A percentile compares a stretch with the other conserved stretches of the same genome.
Conservation (phyloP, 1,140 invertebrate species). For the Bicyclus anynana region DNA sequence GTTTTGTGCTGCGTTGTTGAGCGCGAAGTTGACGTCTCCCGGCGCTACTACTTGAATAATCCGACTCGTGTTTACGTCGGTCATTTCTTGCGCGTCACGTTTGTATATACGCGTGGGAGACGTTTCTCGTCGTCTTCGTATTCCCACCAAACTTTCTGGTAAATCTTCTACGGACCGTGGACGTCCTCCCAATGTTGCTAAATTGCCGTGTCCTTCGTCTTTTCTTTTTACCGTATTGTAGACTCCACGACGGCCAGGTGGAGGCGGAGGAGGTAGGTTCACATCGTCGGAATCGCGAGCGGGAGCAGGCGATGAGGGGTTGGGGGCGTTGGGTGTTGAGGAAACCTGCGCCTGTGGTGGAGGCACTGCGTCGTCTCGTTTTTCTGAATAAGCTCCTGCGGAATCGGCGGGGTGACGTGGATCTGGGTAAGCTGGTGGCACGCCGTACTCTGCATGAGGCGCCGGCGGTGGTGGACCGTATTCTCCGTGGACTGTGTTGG, state of each 20-base stretch:
- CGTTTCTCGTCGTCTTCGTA: slow-evolving; percentile 80
- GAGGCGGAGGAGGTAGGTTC: slow-evolving; percentile 87
- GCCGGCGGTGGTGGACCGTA: slow-evolving; percentile 81
- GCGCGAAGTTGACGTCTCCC: slow-evolving; percentile 94
- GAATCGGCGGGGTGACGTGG: slow-evolving; percentile 89
- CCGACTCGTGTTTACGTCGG: slow-evolving; percentile 93
- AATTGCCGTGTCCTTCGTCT: slow-evolving; percentile 86
- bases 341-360: slow-evolving; percentile 86
- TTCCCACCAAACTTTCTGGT: slow-evolving; percentile 83
- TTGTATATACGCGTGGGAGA: slow-evolving; percentile 87
- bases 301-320: slow-evolving; percentile 82
- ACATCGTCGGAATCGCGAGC: slow-evolving; percentile 75
- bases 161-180: slow-evolving; percentile 88
- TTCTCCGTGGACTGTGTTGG: slow-evolving; percentile 80
- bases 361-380: slow-evolving; percentile 87
- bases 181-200: slow-evolving; percentile 88
- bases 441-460: slow-evolving; percentile 82
- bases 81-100: slow-evolving; percentile 93
- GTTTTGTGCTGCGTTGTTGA: slow-evolving; percentile 85
- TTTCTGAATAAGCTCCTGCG: slow-evolving; percentile 88
- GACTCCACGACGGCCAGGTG: slow-evolving; percentile 84
- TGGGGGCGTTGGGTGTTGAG: slow-evolving; percentile 82
- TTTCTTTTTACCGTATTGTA: slow-evolving; percentile 92
- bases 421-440: slow-evolving; percentile 88
- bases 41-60: slow-evolving; percentile 95